Percentiles rank a stretch among this genome's conserved stretches.
Conservation (phyloP, 2,888 invertebrate species). For the Dynastes grantii region DNA sequence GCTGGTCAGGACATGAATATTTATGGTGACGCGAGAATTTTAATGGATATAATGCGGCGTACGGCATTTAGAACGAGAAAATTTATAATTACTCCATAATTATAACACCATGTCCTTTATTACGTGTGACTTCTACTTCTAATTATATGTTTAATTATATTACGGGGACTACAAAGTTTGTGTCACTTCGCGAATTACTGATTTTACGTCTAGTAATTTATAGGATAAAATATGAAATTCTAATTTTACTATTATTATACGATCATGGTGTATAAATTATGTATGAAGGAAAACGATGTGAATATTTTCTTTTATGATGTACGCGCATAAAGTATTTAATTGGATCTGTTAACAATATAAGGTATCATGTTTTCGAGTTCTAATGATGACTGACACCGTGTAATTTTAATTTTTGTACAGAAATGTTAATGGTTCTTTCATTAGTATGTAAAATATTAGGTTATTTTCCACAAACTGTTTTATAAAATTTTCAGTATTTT, state of each 20-base stretch:
- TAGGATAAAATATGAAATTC: conserved; percentile 12
- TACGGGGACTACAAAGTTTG: conserved; percentile 28
- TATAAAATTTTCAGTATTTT: too few species aligned
- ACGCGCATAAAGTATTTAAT: too few species aligned
- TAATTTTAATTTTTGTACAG: too few species aligned
- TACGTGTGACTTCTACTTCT: conserved; percentile 26
- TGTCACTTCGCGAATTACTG: conserved; percentile 11
- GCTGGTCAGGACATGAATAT: conserved; percentile 46
- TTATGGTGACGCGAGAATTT: conserved; percentile 39
- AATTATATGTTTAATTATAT: conserved; percentile 44
- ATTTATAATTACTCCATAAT: conserved; percentile 45
- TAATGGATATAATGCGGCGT: conserved; percentile 43
- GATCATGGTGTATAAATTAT: too few species aligned
- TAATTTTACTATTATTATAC: neutral
- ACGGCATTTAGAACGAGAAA: conserved; percentile 11
- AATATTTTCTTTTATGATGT: too few species aligned
- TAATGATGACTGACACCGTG: too few species aligned
- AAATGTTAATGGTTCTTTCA: too few species aligned
- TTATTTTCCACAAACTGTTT: too few species aligned
- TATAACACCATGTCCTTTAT: conserved; percentile 36
- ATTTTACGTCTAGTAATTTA: neutral
- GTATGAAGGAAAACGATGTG: too few species aligned
- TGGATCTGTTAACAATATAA: too few species aligned
- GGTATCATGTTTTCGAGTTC: too few species aligned
- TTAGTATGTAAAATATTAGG: too few species aligned